A percentile compares a stretch with the other conserved stretches of the same genome.
phyloP scores from a whole-genome alignment of 2,888 invertebrate genomes.

The Pedicia rivosa region DNA sequence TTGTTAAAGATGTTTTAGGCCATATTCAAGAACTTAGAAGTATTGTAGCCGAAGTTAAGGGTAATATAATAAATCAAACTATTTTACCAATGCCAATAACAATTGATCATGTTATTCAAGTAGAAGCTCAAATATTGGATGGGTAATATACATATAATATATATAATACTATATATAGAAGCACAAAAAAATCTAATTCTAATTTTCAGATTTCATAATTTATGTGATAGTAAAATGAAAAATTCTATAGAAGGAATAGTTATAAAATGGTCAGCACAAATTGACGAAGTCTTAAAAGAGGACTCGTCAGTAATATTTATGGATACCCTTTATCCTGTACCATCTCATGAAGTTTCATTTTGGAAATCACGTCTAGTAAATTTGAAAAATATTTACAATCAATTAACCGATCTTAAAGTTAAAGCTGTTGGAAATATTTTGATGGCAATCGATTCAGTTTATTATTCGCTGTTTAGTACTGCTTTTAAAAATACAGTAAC shows the following conservation, averaged over 20 bases:
- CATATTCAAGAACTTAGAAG: slow-evolving; percentile 54
- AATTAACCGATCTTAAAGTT: slow-evolving; percentile 62
- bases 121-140: slow-evolving; percentile 33
- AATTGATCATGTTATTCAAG: slow-evolving; percentile 47
- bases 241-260: slow-evolving; percentile 72
- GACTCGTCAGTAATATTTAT: slow-evolving; percentile 9
- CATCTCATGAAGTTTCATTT: slow-evolving; percentile 60
- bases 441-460: slow-evolving; percentile 64
- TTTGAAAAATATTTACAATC: slow-evolving; percentile 74
- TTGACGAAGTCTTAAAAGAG: slow-evolving; percentile 34
- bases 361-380: slow-evolving; percentile 67
- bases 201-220: too few species aligned
- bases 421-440: slow-evolving; percentile 66
- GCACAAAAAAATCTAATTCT: slow-evolving; percentile 11
- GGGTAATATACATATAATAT: slow-evolving; percentile 30
- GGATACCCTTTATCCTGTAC: slow-evolving; percentile 54
- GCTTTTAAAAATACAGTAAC: slow-evolving; percentile 57
- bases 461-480: slow-evolving; percentile 57
- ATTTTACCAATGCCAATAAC: slow-evolving; percentile 75
- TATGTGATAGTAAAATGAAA: slow-evolving; percentile 49
- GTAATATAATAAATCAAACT: slow-evolving; percentile 76
- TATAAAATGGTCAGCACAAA: slow-evolving; percentile 75
- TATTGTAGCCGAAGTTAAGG: slow-evolving; percentile 47
- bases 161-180: neutral
- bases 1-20: slow-evolving; percentile 49